phyloP scores from a whole-genome alignment of 1,140 invertebrate species.

The Drosophila ohnishii region DNA sequence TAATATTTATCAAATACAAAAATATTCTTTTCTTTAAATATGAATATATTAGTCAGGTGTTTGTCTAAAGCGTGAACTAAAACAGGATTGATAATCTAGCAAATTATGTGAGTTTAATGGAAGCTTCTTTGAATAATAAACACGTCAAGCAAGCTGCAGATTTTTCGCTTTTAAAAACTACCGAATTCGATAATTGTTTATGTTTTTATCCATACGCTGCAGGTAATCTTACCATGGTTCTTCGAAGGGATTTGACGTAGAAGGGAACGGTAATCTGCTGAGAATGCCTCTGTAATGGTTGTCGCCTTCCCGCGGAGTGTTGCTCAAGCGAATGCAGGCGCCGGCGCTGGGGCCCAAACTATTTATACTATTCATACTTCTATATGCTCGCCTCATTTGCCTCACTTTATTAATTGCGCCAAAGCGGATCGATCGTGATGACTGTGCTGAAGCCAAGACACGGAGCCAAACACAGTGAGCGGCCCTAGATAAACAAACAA shows the following conservation, averaged over 20 bases:
- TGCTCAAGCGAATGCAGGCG: constrained; percentile 68
- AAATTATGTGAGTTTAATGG: background rate
- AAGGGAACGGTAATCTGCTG: constrained; percentile 27
- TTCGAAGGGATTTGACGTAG: background rate
- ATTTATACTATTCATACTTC: constrained; percentile 82
- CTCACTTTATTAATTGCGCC: constrained; percentile 74
- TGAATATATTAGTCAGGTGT: constrained; percentile 1
- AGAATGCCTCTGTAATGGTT: constrained; percentile 49
- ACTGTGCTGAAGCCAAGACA: constrained; percentile 41
- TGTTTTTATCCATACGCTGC: constrained; percentile 3
- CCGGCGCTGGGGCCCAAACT: constrained; percentile 58
- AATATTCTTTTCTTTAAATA: constrained; percentile 1
- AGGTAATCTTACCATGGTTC: constrained; percentile 33
- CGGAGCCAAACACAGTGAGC: constrained; percentile 49
- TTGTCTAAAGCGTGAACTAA: background rate
- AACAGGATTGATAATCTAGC: constrained; percentile 1
- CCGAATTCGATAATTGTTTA: background rate
- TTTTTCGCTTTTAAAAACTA: background rate
- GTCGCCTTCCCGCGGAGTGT: constrained; percentile 57
- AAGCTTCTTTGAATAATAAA: background rate
- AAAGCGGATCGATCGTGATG: constrained; percentile 44
- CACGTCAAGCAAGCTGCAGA: too few relatives aligned
- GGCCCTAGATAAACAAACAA: constrained; percentile 75
- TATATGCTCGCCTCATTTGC: constrained; percentile 67
- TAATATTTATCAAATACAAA: background rate